Base-by-base conservation (phyloP, 2,888 invertebrate species). In the Taphrorychus bicolor region DNA sequence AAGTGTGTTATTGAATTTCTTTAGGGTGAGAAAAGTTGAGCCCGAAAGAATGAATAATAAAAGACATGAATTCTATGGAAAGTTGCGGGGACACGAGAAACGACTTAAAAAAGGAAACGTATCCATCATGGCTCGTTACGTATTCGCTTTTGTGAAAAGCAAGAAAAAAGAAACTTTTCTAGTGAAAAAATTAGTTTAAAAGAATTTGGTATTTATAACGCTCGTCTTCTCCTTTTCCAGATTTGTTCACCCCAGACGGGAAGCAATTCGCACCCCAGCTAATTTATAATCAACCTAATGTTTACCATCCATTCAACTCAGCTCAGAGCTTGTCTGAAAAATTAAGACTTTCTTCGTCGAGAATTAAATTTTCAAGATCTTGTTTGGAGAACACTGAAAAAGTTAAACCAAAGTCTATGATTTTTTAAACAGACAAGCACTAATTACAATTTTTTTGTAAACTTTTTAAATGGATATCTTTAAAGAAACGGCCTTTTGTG, bases 231-330 rank as follows among this genome's bases (percentile, higher is more conserved):
- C 32, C 32, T 32, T 32, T 32, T 9, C 11, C 32, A 32, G 3
- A 11, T 11, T 32, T 32, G 7, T 32, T 32, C 3, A 7, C 9
- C 32, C 32, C 32, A 3, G 32, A 9, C 32, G 32, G 11, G 32
- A 32, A 32, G 32, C 32, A 32, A 32, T 32, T 32, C 32, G 32
- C 32, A 32, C 58, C 23, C 18, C 16, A 7, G 16, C 45, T 40
- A 58, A 58, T 58, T 58, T 58, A 58, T 23, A 58, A 58, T 23
- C 45, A 45, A 45, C 58, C 45, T 48, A 23, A 45, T 58, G 58
- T 45, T 58, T 58, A 58, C 58, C 24, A 24, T 56, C 45, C 45
- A 58, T 45, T 45, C 45, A 58, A 58, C 53, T 54, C 32, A 62
- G 54, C 54, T 54, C 41, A 14, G 9, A 32, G 32, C 32, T 11